Base-by-base conservation (phyloP, 2,113 vertebrate species). In the Ictalurus punctatus region DNA sequence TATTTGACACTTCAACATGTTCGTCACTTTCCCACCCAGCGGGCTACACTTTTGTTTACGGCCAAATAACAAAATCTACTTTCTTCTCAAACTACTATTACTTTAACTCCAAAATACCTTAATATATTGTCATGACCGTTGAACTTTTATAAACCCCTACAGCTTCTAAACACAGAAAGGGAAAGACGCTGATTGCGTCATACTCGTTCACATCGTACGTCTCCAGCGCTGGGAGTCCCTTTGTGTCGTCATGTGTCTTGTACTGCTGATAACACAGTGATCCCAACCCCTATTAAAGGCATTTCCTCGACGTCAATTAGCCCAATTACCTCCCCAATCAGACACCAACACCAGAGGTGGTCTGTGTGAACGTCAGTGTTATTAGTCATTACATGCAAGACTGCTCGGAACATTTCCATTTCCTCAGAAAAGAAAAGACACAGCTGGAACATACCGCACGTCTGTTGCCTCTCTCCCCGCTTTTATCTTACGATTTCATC, bases 321-420 rank as follows among this genome's bases (percentile, higher is more conserved):
- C 40, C 27, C 63, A 69, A 69, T 67, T 84, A 84, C 23, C 40
- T 84, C 83, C 83, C 69, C 83, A 8, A 67, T 84, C 83, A 84
- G 83, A 69, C 83, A 48, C 40, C 0, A 69, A 69, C 63, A 69
- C 83, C 69, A 63, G 61, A 69, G 83, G 83, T 84, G 83, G 63
- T 67, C 61, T 52, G 83, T 67, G 40, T 69, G 63, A 84, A 84
- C 83, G 65, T 84, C 83, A 84, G 13, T 69, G 40, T 84, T 84
- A 84, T 69, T 84, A 84, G 82, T 84, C 59, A 84, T 84, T 84
- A 84, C 83, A 84, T 52, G 83, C 83, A 52, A 65, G 83, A 30
- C 61, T 67, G 83, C 83, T 67, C 16, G 1, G 61, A 52, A 67
- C 83, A 67, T 56, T 69, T 84, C 61, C 14, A 84, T 84, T 84